Evolutionary conservation across 1,140 invertebrate genomes (phyloP), one percentile per base, ranked within the genome.

Genomic region (Asbolus verrucosus): DNA sequence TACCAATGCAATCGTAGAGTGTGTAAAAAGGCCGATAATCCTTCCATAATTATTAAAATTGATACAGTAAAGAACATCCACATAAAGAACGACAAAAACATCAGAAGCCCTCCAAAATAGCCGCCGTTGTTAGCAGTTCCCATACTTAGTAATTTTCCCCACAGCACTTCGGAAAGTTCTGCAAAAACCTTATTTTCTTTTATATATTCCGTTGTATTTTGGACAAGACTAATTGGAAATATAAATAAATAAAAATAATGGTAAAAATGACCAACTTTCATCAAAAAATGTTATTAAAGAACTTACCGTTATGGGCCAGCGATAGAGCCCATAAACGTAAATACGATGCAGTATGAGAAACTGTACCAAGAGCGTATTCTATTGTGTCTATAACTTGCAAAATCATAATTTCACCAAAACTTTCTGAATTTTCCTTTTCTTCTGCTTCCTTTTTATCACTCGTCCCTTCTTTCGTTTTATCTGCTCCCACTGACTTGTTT

Each of bases 281-380:
- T 27, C 24, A 9, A 19, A 41, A 4, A 41, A 41, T 14, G 5
- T 6, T 41, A 3, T 50, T 9, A 3, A 0, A 19, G 24, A n/a
- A 71, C 88, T 88, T 86, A 95, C 93, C 95, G 62, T 92, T 93
- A 83, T 98, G 96, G 74, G 96, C 96, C 66, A 98, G 85, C 67
- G 94, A 97, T 65, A 98, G 83, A 27, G 97, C 97, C 97, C 97
- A 98, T 15, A 98, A 84, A 76, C 97, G 93, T 1, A 98, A 86
- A 83, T 98, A 98, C 0, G 96, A 98, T 0, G 97, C 97, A 0
- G 97, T 98, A 79, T 98, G 95, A 0, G 95, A 98, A 69, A 98
- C 91, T 72, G 94, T 98, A 77, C 96, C 96, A 33, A 98, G 87
- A 75, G 95, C 94, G 81, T 96, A 98, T 84, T 98, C 97, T 76